phyloP scores from a whole-genome alignment of 1,140 invertebrate species.

The Anagrus nilaparvatae region DNA sequence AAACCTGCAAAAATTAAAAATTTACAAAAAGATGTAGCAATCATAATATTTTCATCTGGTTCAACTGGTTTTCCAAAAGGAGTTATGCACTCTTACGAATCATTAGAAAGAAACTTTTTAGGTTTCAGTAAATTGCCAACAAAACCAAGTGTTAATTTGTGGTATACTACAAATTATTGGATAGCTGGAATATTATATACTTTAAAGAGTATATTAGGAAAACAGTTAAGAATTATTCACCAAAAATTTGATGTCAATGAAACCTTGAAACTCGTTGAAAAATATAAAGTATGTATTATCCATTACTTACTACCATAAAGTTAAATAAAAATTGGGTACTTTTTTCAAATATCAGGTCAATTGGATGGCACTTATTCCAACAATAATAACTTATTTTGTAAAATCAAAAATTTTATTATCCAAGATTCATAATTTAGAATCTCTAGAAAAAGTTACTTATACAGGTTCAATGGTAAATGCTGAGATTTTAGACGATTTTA shows the following conservation, averaged over 20 bases:
- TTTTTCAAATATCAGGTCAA: constrained; percentile 5
- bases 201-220: neutral
- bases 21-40: constrained; percentile 15
- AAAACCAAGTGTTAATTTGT: neutral
- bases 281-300: constrained; percentile 21
- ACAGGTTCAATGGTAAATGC: constrained; percentile 2
- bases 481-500: constrained; percentile 4
- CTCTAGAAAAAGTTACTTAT: neutral
- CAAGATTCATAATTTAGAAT: constrained; percentile 3
- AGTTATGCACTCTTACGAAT: constrained; percentile 13
- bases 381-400: neutral
- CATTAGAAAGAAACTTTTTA: neutral
- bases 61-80: constrained; percentile 26
- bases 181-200: constrained; percentile 12
- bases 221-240: constrained; percentile 13
- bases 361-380: neutral
- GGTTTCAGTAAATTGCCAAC: neutral
- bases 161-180: constrained; percentile 16
- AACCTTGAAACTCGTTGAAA: constrained; percentile 20
- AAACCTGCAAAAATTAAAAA: constrained; percentile 7
- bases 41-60: constrained; percentile 28
- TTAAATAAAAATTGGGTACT: neutral
- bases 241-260: constrained; percentile 14
- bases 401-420: constrained; percentile 8
- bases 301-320: no score